Conservation (phyloP, 2,797 vertebrate species). For the Stomatorhinus walkeri region DNA sequence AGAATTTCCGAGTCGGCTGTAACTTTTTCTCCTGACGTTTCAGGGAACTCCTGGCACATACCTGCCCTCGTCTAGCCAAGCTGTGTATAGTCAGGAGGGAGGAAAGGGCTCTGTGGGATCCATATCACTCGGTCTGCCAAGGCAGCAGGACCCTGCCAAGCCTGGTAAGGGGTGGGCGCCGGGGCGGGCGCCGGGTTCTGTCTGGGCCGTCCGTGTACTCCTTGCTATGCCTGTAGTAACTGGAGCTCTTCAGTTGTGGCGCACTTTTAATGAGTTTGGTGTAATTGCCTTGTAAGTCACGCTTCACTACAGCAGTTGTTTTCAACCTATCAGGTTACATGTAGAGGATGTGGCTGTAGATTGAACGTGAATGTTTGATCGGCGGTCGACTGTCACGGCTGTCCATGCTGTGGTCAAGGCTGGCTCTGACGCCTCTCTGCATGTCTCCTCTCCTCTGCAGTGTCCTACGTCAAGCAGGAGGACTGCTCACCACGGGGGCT, state of each 20-base stretch:
- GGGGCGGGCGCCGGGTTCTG: neutral
- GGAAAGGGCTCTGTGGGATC: slow-evolving; percentile 86
- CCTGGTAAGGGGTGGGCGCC: slow-evolving; percentile 63
- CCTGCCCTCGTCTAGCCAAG: slow-evolving; percentile 78
- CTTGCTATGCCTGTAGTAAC: neutral
- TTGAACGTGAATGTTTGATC: neutral
- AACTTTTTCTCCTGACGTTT: slow-evolving; percentile 27
- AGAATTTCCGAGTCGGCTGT: neutral
- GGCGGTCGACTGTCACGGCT: neutral
- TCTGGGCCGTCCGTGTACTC: neutral
- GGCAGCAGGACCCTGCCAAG: slow-evolving; percentile 85
- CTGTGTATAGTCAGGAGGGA: slow-evolving; percentile 76
- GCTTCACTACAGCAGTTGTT: neutral
- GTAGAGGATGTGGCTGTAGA: neutral
- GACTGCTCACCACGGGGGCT: slow-evolving; percentile 76
- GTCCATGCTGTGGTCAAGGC: neutral
- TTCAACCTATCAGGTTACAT: neutral
- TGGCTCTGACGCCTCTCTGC: neutral
- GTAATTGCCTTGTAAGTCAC: neutral
- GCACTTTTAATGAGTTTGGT: neutral
- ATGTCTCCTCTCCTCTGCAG: slow-evolving; percentile 39
- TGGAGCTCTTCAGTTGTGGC: neutral
- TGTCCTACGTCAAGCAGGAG: slow-evolving; percentile 79
- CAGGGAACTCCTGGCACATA: slow-evolving; percentile 96
- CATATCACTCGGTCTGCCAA: slow-evolving; percentile 89